Evolutionary conservation across 2,888 invertebrate species (phyloP).

Genomic region (Dasysyrphus tricinctus): DNA sequence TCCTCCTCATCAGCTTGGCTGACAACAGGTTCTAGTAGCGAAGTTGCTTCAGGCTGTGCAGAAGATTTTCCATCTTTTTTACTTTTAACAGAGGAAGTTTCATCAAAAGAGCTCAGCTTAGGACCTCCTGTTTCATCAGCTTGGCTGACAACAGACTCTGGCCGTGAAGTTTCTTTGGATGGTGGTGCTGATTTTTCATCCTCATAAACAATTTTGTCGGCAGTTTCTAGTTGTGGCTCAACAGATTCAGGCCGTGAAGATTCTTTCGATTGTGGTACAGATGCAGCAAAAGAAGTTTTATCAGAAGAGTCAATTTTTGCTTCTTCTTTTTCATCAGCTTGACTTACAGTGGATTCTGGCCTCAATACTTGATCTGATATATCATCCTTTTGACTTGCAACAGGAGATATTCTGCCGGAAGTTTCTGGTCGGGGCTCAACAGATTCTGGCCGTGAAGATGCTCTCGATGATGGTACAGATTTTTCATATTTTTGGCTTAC

Average conservation of each 20-base stretch:
- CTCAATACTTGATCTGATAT: neutral
- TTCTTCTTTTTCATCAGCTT: conserved; percentile 33
- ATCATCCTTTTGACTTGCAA: too few relatives aligned
- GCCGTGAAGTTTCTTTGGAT: too few relatives aligned
- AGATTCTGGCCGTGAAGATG: conserved; percentile 59
- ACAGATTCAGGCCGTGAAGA: conserved; percentile 64
- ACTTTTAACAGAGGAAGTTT: neutral
- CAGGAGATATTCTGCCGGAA: neutral
- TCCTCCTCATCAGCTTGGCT: neutral
- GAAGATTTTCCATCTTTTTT: neutral
- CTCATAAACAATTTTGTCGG: conserved; percentile 50
- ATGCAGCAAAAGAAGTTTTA: neutral
- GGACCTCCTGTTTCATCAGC: too few relatives aligned
- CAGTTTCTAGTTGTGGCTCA: conserved; percentile 33
- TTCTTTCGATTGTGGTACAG: conserved; percentile 56
- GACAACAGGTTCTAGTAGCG: neutral
- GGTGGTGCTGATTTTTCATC: conserved; percentile 57
- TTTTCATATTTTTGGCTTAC: conserved; percentile 73
- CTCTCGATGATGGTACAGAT: conserved; percentile 50
- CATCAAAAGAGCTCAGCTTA: too few relatives aligned
- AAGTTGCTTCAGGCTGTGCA: neutral
- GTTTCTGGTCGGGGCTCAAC: neutral
- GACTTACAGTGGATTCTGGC: neutral
- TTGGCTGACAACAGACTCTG: conserved; percentile 11
- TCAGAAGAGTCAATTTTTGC: conserved; percentile 6